Evolutionary conservation across 2,888 invertebrate species (phyloP), one percentile per base, ranked within the genome.

Genomic region (Cetonia aurata): DNA sequence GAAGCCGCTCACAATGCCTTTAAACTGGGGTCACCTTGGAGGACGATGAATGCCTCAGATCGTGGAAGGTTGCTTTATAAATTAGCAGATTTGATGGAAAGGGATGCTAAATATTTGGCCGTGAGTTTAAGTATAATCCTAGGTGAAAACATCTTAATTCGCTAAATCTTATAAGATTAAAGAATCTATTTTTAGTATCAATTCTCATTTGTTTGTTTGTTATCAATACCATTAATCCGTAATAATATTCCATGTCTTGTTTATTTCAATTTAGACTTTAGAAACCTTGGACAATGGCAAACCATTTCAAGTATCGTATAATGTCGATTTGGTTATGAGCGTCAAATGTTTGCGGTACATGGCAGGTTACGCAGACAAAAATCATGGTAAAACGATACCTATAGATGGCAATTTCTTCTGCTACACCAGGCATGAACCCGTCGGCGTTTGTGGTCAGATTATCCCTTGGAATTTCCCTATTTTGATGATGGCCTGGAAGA

Each of bases 221-320:
- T 33, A 33, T 33, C 33, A n/a, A n/a, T n/a, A 33, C 33, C 33
- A 33, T 33, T 33, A 33, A 33, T 33, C 33, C 33, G 4, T 3
- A 33, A 33, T 33, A 33, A 33, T 3, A 25, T 25, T 25, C 25
- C 25, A 3, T 25, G 1, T 25, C 25, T 25, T 25, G 1, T 25
- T 25, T 25, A 25, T 62, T 50, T 42, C 8, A 17, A 46, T 52
- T 3, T 79, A 93, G 94, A 94, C 95, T 79, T 85, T 99, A 81
- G 98, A 99, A 86, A 96, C 98, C 0, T 81, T 97, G 71, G 98
- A 99, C 85, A 98, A 96, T 84, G 98, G 98, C 17, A 98, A 98
- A 83, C 96, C 98, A 0, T 97, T 89, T 84, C 82, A 88, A 1
- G 87, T 89, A 69, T 88, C 95, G 0, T 92, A 92, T 77, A 85